Conservation (phyloP, 2,113 vertebrate genomes). For the Ceuthmochares aereus region DNA sequence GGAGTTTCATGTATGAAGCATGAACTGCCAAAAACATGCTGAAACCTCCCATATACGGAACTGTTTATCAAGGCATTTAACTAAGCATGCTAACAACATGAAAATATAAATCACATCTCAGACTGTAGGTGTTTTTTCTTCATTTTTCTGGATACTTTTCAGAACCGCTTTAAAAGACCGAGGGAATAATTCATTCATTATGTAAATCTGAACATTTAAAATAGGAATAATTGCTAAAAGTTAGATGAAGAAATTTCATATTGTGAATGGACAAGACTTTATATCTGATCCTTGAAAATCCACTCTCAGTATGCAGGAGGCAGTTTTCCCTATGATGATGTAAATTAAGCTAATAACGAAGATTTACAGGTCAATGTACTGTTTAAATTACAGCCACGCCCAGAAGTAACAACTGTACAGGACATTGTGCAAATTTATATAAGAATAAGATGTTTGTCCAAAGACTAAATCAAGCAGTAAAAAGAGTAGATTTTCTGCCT, state of each 20-base stretch:
- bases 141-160: background rate
- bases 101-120: background rate
- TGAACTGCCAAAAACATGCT: background rate
- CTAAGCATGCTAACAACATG: background rate
- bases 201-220: background rate
- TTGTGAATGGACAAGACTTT: background rate
- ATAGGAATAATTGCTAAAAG: background rate
- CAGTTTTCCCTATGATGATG: background rate
- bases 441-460: background rate
- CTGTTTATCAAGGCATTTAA: background rate
- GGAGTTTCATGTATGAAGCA: background rate
- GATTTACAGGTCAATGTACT: background rate
- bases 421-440: background rate
- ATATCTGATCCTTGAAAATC: background rate
- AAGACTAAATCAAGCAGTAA: background rate
- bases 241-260: background rate
- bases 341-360: background rate
- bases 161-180: background rate
- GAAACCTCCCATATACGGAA: background rate
- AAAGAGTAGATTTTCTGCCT: background rate
- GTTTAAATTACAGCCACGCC: background rate
- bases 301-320: background rate
- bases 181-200: background rate
- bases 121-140: background rate
- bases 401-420: background rate